A percentile compares a stretch with the other conserved stretches of the same genome.
phyloP scores from a whole-genome alignment of 2,113 vertebrate genomes.

The Stomatorhinus ivindoensis region DNA sequence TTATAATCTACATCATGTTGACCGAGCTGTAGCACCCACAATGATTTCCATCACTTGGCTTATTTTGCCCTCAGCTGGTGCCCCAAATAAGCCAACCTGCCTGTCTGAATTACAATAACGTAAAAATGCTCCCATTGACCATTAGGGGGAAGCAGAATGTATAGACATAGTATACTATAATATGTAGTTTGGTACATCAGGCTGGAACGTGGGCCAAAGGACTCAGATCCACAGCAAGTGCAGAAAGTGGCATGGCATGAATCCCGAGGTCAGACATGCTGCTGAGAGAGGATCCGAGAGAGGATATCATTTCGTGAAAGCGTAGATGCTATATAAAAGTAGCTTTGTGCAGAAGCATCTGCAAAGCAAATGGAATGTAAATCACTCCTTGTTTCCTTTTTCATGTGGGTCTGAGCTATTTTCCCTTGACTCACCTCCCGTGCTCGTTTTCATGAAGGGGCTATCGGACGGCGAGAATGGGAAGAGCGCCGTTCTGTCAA shows the following conservation, averaged over 20 bases:
- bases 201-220: not conserved
- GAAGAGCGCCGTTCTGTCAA: not conserved
- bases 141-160: not conserved
- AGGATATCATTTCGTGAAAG: not conserved
- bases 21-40: not conserved
- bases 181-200: too few species aligned
- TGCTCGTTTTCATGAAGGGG: not conserved
- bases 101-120: too few species aligned
- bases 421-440: not conserved
- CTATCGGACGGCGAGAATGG: not conserved
- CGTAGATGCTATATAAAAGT: not conserved
- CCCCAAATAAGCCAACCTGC: not conserved
- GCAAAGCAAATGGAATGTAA: constrained; percentile 7
- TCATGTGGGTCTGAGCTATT: not conserved
- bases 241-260: not conserved
- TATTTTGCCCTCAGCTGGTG: not conserved
- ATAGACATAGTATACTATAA: not conserved
- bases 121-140: not conserved
- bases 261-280: not conserved
- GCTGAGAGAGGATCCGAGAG: not conserved
- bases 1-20: too few species aligned
- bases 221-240: not conserved
- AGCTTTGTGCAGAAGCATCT: not conserved
- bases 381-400: not conserved
- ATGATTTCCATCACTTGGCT: not conserved